Base-by-base conservation (phyloP, 1,140 invertebrate species). In the Drosophila pseudoananassae region DNA sequence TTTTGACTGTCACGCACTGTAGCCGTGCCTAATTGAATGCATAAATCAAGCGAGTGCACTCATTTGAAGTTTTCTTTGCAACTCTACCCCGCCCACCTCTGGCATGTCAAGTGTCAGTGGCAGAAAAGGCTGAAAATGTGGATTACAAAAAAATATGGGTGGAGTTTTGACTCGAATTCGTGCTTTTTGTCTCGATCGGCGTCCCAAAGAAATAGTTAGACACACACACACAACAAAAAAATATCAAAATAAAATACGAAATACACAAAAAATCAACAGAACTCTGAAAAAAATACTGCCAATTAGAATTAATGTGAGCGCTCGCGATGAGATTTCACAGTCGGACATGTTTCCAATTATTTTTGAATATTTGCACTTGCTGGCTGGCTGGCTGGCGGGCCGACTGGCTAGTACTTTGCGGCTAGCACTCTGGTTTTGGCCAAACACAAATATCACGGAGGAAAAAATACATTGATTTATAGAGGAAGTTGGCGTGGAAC, bases 21-120 rank as follows among this genome's bases (percentile, higher is more conserved):
- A 70, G 58, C 58, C 54, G 55, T 60, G 69, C 69, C 54, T 85
- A 87, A 85, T 87, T 87, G 82, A 87, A 85, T 85, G 54, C 73
- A 85, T 85, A 85, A 85, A 85, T 85, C 82, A 78, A 76, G 49
- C 53, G 59, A 80, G 82, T 87, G 82, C 82, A 87, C 78, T 85
- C 82, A 78, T 75, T 76, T 68, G 73, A 83, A 69, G 65, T 68
- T 50, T 17, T 43, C 65, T 20, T 20, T 20, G 47, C 49, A 23
- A 46, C 33, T 43, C 6, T 43, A 17, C 17, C 49, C 72, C 59
- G 49, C 56, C 73, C 53, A 68, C 17, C 17, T 29, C 2, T 74
- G 77, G 76, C 81, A 81, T 87, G 82, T 87, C 82, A 87, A 81
- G 74, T 85, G 82, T 85, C 82, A 87, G 76, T 63, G 68, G 45